Percentiles rank a stretch among this genome's conserved stretches.
These are phyloP conservation scores for Drosophila sordidula DNA, from an alignment of 2,888 invertebrate genomes.

Conservation along the genomic window DNA sequence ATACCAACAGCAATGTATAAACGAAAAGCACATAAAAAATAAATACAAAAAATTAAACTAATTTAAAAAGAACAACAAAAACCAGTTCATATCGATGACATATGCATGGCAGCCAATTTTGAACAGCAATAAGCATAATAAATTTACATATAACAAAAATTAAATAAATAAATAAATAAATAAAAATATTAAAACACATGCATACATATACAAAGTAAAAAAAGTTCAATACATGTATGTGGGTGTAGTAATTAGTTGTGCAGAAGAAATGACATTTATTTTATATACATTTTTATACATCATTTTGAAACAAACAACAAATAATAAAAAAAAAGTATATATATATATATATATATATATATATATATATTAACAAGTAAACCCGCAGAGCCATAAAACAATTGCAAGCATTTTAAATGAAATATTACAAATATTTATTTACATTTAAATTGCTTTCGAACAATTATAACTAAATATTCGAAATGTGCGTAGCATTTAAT, in stretches of 20 bases:
- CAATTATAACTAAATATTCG: slow-evolving; percentile 23
- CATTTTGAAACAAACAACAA: slow-evolving; percentile 41
- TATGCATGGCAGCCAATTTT: slow-evolving; percentile 49
- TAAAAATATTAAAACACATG: slow-evolving; percentile 14
- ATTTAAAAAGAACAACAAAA: slow-evolving; percentile 46
- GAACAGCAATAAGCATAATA: slow-evolving; percentile 57
- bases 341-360: not conserved
- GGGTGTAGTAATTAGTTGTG: slow-evolving; percentile 47
- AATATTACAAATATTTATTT: slow-evolving; percentile 11
- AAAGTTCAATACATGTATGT: slow-evolving; percentile 22
- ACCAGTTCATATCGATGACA: slow-evolving; percentile 60
- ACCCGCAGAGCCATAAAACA: slow-evolving; percentile 31
- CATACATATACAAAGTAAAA: slow-evolving; percentile 6
- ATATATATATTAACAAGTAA: slow-evolving; percentile 8
- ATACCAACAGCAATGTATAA: slow-evolving; percentile 64
- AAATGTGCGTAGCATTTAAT: slow-evolving; percentile 44
- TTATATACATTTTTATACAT: slow-evolving; percentile 79
- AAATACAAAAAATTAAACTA: slow-evolving; percentile 19
- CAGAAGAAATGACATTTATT: slow-evolving; percentile 68
- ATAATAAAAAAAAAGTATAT: slow-evolving; percentile 8
- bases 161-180: not conserved
- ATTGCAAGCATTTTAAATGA: slow-evolving; percentile 20
- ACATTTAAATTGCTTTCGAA: slow-evolving; percentile 8
- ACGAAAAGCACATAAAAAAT: slow-evolving; percentile 29
- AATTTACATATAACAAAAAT: slow-evolving; percentile 21